Base-by-base conservation (phyloP, 2,113 vertebrate genomes). In the Puntigrus tetrazona region DNA sequence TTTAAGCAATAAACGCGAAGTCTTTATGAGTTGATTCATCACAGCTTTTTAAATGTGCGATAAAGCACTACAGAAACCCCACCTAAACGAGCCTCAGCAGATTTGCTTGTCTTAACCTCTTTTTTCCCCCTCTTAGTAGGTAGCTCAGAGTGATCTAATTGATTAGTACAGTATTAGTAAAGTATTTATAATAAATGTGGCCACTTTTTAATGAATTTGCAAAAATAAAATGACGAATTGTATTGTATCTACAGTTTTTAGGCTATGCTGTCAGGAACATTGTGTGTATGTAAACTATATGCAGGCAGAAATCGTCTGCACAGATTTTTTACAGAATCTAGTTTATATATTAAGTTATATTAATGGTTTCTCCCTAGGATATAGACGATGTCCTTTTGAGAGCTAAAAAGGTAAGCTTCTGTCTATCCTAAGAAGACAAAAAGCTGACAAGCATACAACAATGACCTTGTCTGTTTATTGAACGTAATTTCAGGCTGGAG, bases 401-500 rank as follows among this genome's bases (percentile, higher is more conserved):
- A 70, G 27, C 85, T 80, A 89, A 50, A 79, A 69, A 89, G 52
- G 88, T 89, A 83, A 76, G 79, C 88, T 18, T 77, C 57, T 65
- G 63, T 67, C 72, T n/a, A 61, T 3, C 29, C 22, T 76, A 4
- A 73, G 14, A 27, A 50, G 78, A 81, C 25, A 70, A 78, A 75
- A 65, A 59, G n/a, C 25, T 20, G 20, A 34, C 22, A 43, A 11
- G 11, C 22, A 45, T 47, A 14, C 38, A 79, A 34, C 7, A 9
- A 25, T 45, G 7, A 81, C 47, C 13, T 16, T 29, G 57, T 74
- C 29, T 67, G 7, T 31, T 38, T n/a, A 61, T 87, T 90, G 9
- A 55, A 88, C 90, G 87, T 87, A 45, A 84, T 70, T 82, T 5
- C 4, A 94, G 93, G 83, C 89, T 31, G 89, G 88, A 67, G 78